Evolutionary conservation across 2,113 vertebrate genomes (phyloP), one percentile per base, ranked within the genome.

Genomic region (Lynx canadensis): DNA sequence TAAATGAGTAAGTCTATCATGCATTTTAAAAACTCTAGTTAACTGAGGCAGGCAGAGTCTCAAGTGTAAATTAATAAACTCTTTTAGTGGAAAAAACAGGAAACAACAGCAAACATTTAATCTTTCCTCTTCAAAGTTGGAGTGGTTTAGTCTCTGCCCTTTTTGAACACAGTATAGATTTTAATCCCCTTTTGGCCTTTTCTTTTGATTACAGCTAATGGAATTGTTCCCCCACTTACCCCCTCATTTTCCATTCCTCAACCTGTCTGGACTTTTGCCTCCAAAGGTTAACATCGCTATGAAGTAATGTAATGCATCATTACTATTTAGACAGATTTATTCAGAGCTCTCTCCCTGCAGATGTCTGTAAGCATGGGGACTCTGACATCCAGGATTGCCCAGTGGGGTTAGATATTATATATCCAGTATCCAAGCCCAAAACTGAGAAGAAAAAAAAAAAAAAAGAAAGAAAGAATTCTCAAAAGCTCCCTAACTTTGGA

Each of bases 231-330:
- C 97, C 97, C 96, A 48, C 98, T 96, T 98, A 97, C 98, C 98
- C 97, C 98, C 98, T 98, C 98, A 97, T 97, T 98, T 98, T 98
- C 98, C 96, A 98, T 99, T 98, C 96, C 97, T 99, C 98, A 99
- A 97, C 98, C 97, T 99, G 98, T 98, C 98, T 98, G 98, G 98
- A 98, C 98, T 98, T 98, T 98, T 98, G 98, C 98, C 98, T 98
- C 97, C 27, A 80, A 98, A 98, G 98, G 98, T 98, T 98, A 98
- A 98, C 95, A 86, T n/a, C 95, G 97, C 97, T 97, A 98, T 99
- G 99, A 99, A 99, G 98, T 99, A 98, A 99, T 99, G 98, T 98
- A 98, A 99, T 98, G 98, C 98, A 98, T 98, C 97, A 98, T 98
- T 98, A 98, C 97, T 97, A 95, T 95, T 98, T 69, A 84, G 98